Evolutionary conservation across 2,888 invertebrate genomes (phyloP), one percentile per base, ranked within the genome.

Genomic region (Andrena praecox): DNA sequence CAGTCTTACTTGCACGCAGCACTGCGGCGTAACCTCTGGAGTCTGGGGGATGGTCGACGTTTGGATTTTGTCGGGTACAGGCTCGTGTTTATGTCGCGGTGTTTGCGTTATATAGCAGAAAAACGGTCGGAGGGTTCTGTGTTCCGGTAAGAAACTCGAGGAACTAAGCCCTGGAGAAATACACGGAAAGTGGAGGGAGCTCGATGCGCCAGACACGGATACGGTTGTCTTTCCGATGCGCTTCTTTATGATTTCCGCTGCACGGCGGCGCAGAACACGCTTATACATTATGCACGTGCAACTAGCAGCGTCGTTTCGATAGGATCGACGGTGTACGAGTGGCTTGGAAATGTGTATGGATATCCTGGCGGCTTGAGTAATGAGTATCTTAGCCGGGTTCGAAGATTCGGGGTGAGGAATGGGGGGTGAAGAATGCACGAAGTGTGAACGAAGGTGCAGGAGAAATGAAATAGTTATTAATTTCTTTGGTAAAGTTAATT

Each of bases 161-260:
- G 63, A 20, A 33, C 48, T 29, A 68, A 83, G 62, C 82, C 74
- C 77, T 71, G 72, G 85, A 85, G 80, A 86, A 86, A 86, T 86
- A 80, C 74, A 73, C 67, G 24, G 64, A 31, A 54, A 80, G 77
- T 80, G 74, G 56, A 69, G 48, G 76, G 59, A 69, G 67, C 68
- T 75, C 72, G 67, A 74, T 52, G 72, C 60, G 77, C 69, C 69
- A 72, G 71, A 20, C 64, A 64, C 80, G 73, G 73, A 62, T 82
- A 56, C 50, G 63, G 76, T 67, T 59, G 79, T 83, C 70, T 85
- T 75, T 83, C 80, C 35, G 80, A 73, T 54, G 31, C 10, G 35
- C 68, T 50, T 54, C 71, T 79, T 79, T 80, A 71, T 62, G 60
- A 54, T 52, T 68, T 60, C 63, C 72, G 35, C 48, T 77, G n/a